These are phyloP conservation scores for Tenrec ecaudatus DNA, from an alignment of 2,113 vertebrate species.

Conservation along the genomic window DNA sequence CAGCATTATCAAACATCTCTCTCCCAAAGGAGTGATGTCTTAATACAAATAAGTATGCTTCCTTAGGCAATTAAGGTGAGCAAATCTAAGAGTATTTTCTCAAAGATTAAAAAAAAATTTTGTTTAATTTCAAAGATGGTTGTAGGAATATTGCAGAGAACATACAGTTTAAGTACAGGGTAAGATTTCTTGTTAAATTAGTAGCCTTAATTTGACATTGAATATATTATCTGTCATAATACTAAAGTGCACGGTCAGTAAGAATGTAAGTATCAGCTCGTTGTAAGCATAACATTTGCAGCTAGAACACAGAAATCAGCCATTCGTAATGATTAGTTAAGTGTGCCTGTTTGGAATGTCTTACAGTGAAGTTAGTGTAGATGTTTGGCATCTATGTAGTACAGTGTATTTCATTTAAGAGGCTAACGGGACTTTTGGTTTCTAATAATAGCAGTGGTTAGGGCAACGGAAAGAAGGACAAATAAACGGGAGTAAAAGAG, in stretches of 20 bases:
- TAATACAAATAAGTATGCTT: constrained; percentile 49
- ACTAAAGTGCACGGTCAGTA: neutral
- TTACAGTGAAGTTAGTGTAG: neutral
- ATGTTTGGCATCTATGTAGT: constrained; percentile 12
- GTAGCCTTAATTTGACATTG: constrained; percentile 37
- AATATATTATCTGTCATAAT: neutral
- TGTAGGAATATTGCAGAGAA: neutral
- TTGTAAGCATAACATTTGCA: constrained; percentile 12
- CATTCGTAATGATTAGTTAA: neutral
- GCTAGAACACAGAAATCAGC: neutral
- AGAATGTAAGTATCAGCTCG: constrained; percentile 30
- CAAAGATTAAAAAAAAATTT: neutral
- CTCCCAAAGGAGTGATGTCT: constrained; percentile 58
- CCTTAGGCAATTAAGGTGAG: neutral
- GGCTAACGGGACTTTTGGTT: constrained; percentile 46
- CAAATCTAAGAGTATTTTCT: constrained; percentile 35
- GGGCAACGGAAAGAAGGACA: constrained; percentile 52
- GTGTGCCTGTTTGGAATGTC: neutral
- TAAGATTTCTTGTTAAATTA: neutral
- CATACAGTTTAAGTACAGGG: neutral
- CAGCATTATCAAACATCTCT: constrained; percentile 3
- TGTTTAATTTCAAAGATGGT: constrained; percentile 32
- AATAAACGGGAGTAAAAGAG: neutral
- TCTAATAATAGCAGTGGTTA: constrained; percentile 52
- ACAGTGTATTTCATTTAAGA: constrained; percentile 39